Evolutionary conservation across 35 echinoderm and acorn worm genomes (phyloP).

Genomic region (Amphiura filiformis): DNA sequence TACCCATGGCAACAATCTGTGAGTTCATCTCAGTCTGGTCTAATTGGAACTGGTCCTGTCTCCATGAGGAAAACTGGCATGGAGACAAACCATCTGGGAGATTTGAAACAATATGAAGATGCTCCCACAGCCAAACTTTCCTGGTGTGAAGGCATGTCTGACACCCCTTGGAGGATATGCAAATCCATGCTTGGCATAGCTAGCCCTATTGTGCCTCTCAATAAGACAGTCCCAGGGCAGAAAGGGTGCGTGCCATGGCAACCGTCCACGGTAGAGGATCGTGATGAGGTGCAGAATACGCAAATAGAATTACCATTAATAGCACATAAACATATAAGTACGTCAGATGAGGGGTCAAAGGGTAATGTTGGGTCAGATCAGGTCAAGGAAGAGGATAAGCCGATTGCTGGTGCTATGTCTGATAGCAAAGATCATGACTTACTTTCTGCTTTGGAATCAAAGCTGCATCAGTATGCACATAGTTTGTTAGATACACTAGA

Average conservation of each 20-base stretch:
- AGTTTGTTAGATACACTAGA: conserved; percentile 57
- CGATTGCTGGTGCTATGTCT: background rate
- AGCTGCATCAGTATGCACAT: conserved; percentile 5
- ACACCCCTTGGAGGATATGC: background rate
- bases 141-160: background rate
- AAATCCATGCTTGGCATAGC: background rate
- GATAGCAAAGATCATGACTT: background rate
- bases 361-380: background rate
- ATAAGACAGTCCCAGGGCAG: background rate
- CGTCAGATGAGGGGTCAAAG: background rate
- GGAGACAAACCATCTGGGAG: background rate
- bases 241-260: background rate
- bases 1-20: conserved; percentile 74
- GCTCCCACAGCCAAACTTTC: background rate
- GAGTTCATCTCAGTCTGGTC: background rate
- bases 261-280: background rate
- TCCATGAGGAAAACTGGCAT: background rate
- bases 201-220: conserved; percentile 5
- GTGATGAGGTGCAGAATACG: background rate
- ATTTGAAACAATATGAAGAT: background rate
- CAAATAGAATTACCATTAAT: background rate
- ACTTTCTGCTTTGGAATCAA: background rate
- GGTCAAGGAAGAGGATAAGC: background rate
- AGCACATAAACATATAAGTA: background rate
- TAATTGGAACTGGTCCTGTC: background rate